These are phyloP conservation scores for Rhysida immarginata DNA, from an alignment of 1,140 invertebrate species.

Conservation along the genomic window DNA sequence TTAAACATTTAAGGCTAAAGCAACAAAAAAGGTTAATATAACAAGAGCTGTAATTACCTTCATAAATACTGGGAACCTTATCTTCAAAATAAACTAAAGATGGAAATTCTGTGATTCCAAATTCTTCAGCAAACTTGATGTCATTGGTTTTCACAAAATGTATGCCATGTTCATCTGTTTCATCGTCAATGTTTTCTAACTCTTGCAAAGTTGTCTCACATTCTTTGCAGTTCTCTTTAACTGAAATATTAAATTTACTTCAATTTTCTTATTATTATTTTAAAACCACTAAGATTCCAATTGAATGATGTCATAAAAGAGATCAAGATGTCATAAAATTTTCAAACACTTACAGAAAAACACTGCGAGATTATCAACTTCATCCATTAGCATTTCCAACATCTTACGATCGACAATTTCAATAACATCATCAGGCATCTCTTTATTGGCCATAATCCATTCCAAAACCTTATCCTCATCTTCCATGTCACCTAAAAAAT, in stretches of 20 bases:
- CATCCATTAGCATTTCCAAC: constrained; percentile 23
- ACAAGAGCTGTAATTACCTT: constrained; percentile 67
- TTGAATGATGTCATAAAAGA: too few species aligned
- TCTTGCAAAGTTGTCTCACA: constrained; percentile 22
- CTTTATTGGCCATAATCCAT: constrained; percentile 21
- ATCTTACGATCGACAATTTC: constrained; percentile 24
- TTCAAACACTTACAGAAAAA: constrained; percentile 24
- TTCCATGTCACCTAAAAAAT: constrained; percentile 17
- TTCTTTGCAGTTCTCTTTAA: constrained; percentile 10
- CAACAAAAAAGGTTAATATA: too few species aligned
- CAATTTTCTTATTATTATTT: neutral
- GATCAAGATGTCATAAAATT: too few species aligned
- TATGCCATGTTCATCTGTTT: constrained; percentile 23
- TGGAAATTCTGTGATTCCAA: constrained; percentile 33
- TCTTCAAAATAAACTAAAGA: constrained; percentile 83
- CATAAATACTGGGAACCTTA: constrained; percentile 82
- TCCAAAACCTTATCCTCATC: constrained; percentile 21
- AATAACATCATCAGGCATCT: constrained; percentile 22
- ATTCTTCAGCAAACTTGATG: constrained; percentile 20
- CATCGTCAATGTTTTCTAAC: constrained; percentile 27
- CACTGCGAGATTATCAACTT: constrained; percentile 22
- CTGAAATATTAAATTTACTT: constrained; percentile 2
- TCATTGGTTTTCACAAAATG: constrained; percentile 27
- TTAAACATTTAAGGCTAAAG: too few species aligned
- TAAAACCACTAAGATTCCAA: too few species aligned